Percentiles rank a stretch among this genome's conserved stretches.
These are phyloP conservation scores for Nasonia giraulti DNA, from an alignment of 1,140 invertebrate genomes.

Conservation along the genomic window DNA sequence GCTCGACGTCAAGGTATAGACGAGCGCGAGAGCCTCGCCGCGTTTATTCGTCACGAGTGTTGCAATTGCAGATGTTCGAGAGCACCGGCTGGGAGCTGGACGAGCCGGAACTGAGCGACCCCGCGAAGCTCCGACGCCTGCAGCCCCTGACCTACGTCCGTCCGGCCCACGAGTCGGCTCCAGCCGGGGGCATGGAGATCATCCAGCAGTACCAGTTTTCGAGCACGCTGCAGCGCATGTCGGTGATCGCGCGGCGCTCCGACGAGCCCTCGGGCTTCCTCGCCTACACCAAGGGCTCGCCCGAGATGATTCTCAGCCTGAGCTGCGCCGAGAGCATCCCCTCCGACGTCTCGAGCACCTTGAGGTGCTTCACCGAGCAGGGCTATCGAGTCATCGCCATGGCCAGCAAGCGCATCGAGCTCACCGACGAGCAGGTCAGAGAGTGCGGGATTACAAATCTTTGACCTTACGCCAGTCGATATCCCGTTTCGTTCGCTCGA, in stretches of 20 bases:
- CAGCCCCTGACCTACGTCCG: constrained; percentile 86
- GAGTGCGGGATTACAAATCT: too few species aligned
- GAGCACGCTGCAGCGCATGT: constrained; percentile 93
- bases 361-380: constrained; percentile 87
- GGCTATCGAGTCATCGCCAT: constrained; percentile 92
- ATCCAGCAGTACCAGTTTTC: constrained; percentile 95
- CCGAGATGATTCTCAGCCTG: constrained; percentile 89
- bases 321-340: constrained; percentile 84
- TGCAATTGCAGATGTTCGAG: constrained; percentile 82
- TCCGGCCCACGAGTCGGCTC: constrained; percentile 44
- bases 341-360: constrained; percentile 78
- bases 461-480: too few species aligned
- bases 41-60: background rate
- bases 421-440: constrained; percentile 52
- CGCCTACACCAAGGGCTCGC: constrained; percentile 94
- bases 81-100: constrained; percentile 87
- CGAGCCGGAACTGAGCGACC: constrained; percentile 83
- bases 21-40: too few species aligned
- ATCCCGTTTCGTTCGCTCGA: too few species aligned
- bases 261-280: constrained; percentile 79
- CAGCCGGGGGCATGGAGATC: constrained; percentile 76
- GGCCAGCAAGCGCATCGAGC: constrained; percentile 76
- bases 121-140: constrained; percentile 78
- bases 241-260: constrained; percentile 86
- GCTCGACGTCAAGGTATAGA: constrained; percentile 88